These are phyloP conservation scores for Phyto melanocephala DNA, from an alignment of 2,888 invertebrate species.

Conservation along the genomic window DNA sequence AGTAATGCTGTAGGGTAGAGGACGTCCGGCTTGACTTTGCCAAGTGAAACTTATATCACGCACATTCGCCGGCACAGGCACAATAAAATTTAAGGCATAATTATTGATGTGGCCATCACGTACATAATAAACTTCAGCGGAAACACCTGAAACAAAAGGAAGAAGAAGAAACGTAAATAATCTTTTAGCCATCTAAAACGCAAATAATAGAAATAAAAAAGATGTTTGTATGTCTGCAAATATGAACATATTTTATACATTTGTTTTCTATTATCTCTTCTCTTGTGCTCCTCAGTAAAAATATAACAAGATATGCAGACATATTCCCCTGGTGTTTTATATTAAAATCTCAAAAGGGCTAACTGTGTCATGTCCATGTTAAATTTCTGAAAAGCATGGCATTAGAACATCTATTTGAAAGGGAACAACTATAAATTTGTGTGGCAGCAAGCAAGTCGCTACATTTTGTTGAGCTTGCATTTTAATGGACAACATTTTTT, in stretches of 20 bases:
- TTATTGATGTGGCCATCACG: slow-evolving; percentile 93
- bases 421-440: background rate
- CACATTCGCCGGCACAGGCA: slow-evolving; percentile 91
- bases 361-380: slow-evolving; percentile 25
- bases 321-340: background rate
- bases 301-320: background rate
- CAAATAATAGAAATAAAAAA: background rate
- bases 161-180: background rate
- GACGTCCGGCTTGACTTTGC: slow-evolving; percentile 90
- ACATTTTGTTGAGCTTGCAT: too few species aligned
- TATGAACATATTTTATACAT: background rate
- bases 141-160: slow-evolving; percentile 83
- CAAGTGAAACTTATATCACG: slow-evolving; percentile 93
- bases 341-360: slow-evolving; percentile 15
- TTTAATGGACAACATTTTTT: too few species aligned
- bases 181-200: background rate
- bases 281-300: background rate
- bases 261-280: background rate
- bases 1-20: slow-evolving; percentile 89
- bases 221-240: too few species aligned
- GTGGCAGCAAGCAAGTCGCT: background rate
- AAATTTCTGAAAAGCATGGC: slow-evolving; percentile 20
- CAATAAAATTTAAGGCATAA: slow-evolving; percentile 92
- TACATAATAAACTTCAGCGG: slow-evolving; percentile 93
- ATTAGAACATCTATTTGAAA: slow-evolving; percentile 31